These are phyloP conservation scores for Trematocara nigrifrons DNA, from an alignment of 2,113 vertebrate genomes.

Conservation along the genomic window DNA sequence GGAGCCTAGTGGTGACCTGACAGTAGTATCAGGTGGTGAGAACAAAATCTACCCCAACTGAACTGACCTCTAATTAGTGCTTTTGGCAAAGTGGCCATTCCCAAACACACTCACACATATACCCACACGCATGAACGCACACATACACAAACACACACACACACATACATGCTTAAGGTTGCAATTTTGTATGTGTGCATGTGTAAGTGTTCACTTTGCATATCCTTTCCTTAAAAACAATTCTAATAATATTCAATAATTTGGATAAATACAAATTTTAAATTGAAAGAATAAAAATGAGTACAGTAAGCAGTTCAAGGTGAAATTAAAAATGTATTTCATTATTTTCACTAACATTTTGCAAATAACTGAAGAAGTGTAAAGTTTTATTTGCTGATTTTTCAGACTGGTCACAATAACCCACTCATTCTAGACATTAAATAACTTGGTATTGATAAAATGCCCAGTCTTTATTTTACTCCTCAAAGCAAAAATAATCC, in stretches of 20 bases:
- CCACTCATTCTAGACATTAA: background rate
- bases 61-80: conserved; percentile 78
- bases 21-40: conserved; percentile 48
- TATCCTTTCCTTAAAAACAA: background rate
- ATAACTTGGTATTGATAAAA: background rate
- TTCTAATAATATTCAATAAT: background rate
- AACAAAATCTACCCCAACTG: conserved; percentile 62
- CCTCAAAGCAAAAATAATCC: background rate
- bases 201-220: background rate
- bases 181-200: background rate
- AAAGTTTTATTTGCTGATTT: background rate
- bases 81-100: conserved; percentile 73
- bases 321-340: background rate
- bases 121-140: background rate
- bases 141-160: background rate
- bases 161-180: background rate
- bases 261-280: background rate
- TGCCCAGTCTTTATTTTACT: background rate
- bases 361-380: background rate
- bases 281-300: background rate
- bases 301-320: background rate
- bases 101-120: conserved; percentile 32
- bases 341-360: background rate
- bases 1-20: conserved; percentile 46
- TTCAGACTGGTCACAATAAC: background rate